Evolutionary conservation across 2,113 vertebrate genomes (phyloP).

Genomic region (Nibea albiflora): DNA sequence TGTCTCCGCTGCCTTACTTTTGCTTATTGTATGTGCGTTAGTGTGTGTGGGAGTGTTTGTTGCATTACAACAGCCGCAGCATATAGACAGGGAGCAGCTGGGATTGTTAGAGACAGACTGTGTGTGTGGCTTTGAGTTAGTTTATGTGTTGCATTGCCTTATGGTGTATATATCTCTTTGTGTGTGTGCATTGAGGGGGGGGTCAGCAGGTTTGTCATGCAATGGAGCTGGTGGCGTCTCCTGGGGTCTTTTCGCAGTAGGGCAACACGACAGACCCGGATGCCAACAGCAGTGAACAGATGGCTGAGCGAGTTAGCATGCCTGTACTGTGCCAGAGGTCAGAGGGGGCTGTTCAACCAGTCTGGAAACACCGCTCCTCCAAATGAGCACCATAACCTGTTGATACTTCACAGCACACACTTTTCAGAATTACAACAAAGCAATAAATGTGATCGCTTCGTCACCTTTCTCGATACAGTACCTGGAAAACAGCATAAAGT

Average conservation of each 20-base stretch:
- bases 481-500: too few species aligned
- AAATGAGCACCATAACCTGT: constrained; percentile 54
- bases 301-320: constrained; percentile 66
- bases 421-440: not conserved
- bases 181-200: not conserved
- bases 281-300: constrained; percentile 63
- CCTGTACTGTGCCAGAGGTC: constrained; percentile 60
- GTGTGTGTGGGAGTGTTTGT: not conserved
- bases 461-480: not conserved
- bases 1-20: not conserved
- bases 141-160: not conserved
- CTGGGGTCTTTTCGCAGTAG: constrained; percentile 40
- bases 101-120: constrained; percentile 1
- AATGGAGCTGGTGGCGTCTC: constrained; percentile 42
- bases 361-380: constrained; percentile 37
- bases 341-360: constrained; percentile 42
- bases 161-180: constrained; percentile 12
- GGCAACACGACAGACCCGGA: constrained; percentile 23
- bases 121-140: not conserved
- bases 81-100: constrained; percentile 32
- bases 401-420: constrained; percentile 11
- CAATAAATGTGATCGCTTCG: not conserved
- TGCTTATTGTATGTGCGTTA: not conserved
- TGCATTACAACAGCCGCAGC: constrained; percentile 3
- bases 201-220: constrained; percentile 43